Base-by-base conservation (phyloP, 2,113 vertebrate genomes). In the Xiphophorus maculatus region DNA sequence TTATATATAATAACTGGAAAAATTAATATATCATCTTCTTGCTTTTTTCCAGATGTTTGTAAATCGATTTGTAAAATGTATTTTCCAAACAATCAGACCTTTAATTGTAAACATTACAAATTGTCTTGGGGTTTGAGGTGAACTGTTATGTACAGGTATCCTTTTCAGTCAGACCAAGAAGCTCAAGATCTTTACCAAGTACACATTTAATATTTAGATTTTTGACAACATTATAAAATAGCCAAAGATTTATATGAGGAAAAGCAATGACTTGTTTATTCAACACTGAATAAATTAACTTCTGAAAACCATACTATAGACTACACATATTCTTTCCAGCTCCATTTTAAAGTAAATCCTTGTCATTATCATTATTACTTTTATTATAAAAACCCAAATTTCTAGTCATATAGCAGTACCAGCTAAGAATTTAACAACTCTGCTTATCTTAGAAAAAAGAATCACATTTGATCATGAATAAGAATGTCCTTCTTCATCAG, bases 11-110 rank as follows among this genome's bases (percentile, higher is more conserved):
- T 77, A 63, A 79, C 87, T 76, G 75, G 54, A 48, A 2, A 71
- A 84, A 90, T 76, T 76, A 54, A 66, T 82, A 86, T 71, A 77
- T 76, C 27, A 77, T 76, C 32, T 48, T 76, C 32, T 48, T 19
- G 44, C 5, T 48, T 48, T 35, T 15, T 44, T 44, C 14, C 42
- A 17, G 15, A 17, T 17, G 15, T 44, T 44, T 44, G 48, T 19
- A 54, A 54, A 58, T 10, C 9, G 25, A 58, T 58, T 17, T 48
- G 14, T 48, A 6, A 58, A 58, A 58, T 7, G 22, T 10, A 10
- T 58, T n/a, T 58, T 58, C 5, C 51, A 58, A 58, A 58, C 3
- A 58, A 25, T 25, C 51, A 58, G 51, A 58, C 1, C 4, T 48
- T 58, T 7, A 54, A 54, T 19, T 54, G 7, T 44, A 17, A 25